Percentiles rank a stretch among this genome's conserved stretches.
These are phyloP conservation scores for Mystacornis crossleyi DNA, from an alignment of 2,113 vertebrate genomes.

Conservation along the genomic window DNA sequence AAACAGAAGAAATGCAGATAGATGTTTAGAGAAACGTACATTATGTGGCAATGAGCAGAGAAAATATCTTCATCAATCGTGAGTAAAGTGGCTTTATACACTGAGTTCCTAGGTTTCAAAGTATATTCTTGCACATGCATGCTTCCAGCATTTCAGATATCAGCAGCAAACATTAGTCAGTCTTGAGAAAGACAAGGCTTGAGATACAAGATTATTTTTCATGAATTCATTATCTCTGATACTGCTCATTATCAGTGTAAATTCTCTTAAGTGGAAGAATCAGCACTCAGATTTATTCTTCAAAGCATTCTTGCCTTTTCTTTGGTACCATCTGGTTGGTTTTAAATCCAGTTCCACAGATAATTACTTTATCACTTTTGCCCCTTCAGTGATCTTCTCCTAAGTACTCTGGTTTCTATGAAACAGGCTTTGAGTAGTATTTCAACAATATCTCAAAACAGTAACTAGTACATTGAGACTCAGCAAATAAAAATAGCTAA, in stretches of 20 bases:
- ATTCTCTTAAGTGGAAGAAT: neutral
- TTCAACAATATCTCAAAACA: neutral
- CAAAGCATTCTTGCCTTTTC: neutral
- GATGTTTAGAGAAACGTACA: neutral
- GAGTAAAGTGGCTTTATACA: slow-evolving; percentile 1
- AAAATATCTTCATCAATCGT: neutral
- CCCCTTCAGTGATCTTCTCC: neutral
- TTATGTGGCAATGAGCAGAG: neutral
- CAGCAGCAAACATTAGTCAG: neutral
- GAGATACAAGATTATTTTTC: neutral
- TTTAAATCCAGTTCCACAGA: neutral
- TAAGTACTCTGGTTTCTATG: neutral
- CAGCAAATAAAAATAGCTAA: neutral
- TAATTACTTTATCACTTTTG: neutral
- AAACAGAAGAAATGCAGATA: slow-evolving; percentile 13
- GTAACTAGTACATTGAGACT: neutral
- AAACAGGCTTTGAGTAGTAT: neutral
- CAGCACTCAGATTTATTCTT: neutral
- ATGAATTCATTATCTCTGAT: slow-evolving; percentile 4
- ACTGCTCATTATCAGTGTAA: neutral
- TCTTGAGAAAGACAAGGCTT: neutral
- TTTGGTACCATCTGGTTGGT: neutral
- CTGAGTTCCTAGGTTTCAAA: neutral
- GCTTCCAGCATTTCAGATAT: neutral
- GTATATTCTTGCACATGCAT: neutral